phyloP scores from a whole-genome alignment of 2,888 invertebrate species.

The Candidula unifasciata region DNA sequence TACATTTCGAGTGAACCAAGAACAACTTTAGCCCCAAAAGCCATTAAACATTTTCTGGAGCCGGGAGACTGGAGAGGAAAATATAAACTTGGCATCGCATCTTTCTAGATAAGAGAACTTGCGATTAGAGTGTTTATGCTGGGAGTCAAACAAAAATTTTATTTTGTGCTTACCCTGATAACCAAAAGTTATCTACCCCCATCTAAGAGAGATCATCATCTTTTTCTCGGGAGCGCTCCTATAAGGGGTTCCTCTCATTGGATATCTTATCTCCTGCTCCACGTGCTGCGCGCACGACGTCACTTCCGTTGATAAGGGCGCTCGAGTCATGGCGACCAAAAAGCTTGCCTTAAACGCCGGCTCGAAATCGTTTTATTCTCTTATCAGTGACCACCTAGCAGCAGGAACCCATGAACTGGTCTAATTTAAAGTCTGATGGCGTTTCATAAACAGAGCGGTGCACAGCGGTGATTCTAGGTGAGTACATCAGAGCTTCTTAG shows the following conservation, averaged over 20 bases:
- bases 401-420: constrained; percentile 29
- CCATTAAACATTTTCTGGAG: constrained; percentile 35
- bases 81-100: constrained; percentile 46
- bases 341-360: constrained; percentile 33
- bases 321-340: constrained; percentile 45
- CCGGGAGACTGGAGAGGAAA: constrained; percentile 8
- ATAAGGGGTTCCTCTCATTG: constrained; percentile 41
- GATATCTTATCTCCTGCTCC: constrained; percentile 48
- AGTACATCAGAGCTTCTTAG: not conserved
- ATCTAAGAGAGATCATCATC: constrained; percentile 47
- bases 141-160: constrained; percentile 43
- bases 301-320: constrained; percentile 52
- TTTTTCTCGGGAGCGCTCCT: constrained; percentile 41
- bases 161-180: constrained; percentile 43
- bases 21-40: constrained; percentile 24
- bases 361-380: constrained; percentile 45
- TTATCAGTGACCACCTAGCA: constrained; percentile 42
- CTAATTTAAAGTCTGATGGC: constrained; percentile 41
- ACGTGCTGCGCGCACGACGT: constrained; percentile 49
- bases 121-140: constrained; percentile 40
- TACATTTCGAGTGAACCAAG: not conserved
- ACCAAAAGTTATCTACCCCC: constrained; percentile 33
- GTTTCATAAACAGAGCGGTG: constrained; percentile 30
- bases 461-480: constrained; percentile 36
- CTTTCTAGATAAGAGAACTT: constrained; percentile 42